Evolutionary conservation across 2,797 vertebrate species (phyloP).

Genomic region (Phyllotis vaccarum): DNA sequence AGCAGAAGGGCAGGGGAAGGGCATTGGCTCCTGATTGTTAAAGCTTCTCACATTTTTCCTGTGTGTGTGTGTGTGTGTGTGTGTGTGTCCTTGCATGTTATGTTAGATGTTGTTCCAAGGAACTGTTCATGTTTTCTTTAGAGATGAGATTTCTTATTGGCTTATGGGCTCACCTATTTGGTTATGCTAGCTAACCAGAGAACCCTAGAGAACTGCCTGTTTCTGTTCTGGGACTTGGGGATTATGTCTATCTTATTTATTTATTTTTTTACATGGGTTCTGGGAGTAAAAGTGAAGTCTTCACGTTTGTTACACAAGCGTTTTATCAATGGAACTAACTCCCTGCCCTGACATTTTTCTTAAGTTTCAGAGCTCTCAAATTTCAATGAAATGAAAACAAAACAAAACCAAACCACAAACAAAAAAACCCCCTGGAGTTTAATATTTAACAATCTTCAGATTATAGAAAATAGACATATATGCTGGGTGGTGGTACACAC

Average conservation of each 20-base stretch:
- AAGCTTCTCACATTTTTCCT: not conserved
- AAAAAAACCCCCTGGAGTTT: not conserved
- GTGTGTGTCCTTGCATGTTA: not conserved
- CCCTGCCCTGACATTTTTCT: not conserved
- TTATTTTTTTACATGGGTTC: not conserved
- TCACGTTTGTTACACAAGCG: not conserved
- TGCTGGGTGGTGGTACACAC: not conserved
- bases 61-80: not conserved
- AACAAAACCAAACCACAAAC: not conserved
- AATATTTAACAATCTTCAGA: constrained; percentile 5
- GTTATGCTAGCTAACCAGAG: not conserved
- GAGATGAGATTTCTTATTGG: not conserved
- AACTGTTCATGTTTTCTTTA: not conserved
- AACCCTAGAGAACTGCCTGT: not conserved
- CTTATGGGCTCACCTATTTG: not conserved
- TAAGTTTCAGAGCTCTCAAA: not conserved
- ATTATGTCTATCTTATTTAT: not conserved
- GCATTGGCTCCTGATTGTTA: not conserved
- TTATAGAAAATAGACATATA: not conserved
- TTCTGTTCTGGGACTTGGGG: not conserved
- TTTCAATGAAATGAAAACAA: constrained; percentile 2
- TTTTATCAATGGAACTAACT: not conserved
- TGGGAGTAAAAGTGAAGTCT: not conserved
- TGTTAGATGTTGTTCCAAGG: not conserved
- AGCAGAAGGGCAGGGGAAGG: not conserved